These are phyloP conservation scores for Drosophila sp. DNA, from an alignment of 1,140 invertebrate species.

Conservation along the genomic window DNA sequence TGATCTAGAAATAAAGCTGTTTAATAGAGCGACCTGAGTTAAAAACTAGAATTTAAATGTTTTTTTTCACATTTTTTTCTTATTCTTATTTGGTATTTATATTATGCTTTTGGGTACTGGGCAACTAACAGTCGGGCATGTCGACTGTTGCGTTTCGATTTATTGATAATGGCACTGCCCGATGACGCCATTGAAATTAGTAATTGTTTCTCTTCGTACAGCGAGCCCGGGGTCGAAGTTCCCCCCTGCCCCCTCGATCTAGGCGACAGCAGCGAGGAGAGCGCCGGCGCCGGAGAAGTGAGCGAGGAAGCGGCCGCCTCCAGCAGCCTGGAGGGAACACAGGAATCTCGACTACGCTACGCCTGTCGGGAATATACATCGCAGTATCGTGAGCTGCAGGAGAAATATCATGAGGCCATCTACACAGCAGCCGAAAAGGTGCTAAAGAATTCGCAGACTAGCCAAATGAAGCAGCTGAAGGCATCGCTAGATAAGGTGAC, in stretches of 20 bases:
- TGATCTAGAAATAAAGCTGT: too few species aligned
- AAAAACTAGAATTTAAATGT: too few species aligned
- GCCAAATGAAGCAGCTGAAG: slow-evolving; percentile 91
- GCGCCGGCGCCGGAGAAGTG: slow-evolving; percentile 74
- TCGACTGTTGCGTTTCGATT: background rate
- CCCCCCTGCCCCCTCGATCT: slow-evolving; percentile 77
- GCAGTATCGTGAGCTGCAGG: slow-evolving; percentile 91
- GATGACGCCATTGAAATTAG: slow-evolving; percentile 77
- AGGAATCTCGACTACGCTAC: slow-evolving; percentile 88
- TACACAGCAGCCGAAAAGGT: slow-evolving; percentile 91
- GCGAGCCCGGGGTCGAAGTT: slow-evolving; percentile 82
- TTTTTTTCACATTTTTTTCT: too few species aligned
- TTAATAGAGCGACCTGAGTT: too few species aligned
- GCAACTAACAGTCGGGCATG: too few species aligned
- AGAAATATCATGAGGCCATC: slow-evolving; percentile 93
- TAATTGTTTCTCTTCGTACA: slow-evolving; percentile 77
- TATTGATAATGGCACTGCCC: slow-evolving; percentile 46
- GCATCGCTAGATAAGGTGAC: slow-evolving; percentile 90
- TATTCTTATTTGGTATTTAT: too few species aligned
- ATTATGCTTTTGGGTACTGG: too few species aligned
- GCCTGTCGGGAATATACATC: slow-evolving; percentile 89
- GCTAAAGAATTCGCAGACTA: slow-evolving; percentile 90
- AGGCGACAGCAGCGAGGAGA: slow-evolving; percentile 78
- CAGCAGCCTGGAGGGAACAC: slow-evolving; percentile 86
- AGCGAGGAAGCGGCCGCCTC: slow-evolving; percentile 83